Conservation (phyloP, 2,113 vertebrate species). For the Ranitomeya variabilis region DNA sequence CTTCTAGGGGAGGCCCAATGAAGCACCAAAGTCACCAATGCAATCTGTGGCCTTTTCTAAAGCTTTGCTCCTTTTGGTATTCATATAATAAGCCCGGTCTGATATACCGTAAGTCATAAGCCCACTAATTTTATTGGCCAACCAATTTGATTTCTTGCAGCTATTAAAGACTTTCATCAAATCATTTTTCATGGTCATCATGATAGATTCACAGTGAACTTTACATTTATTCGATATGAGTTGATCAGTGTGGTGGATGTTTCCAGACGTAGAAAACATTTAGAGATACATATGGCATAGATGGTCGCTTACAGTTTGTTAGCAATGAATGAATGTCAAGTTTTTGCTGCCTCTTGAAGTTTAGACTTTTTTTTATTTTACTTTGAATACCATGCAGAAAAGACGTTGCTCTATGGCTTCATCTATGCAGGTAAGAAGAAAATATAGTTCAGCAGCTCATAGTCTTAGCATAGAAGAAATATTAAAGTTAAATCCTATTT, state of each 20-base stretch:
- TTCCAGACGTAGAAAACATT: not conserved
- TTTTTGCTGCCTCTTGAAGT: slow-evolving; percentile 56
- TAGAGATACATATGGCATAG: not conserved
- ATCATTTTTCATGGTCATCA: not conserved
- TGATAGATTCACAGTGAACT: not conserved
- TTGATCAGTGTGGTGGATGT: not conserved
- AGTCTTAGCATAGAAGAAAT: not conserved
- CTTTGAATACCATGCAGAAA: slow-evolving; percentile 69
- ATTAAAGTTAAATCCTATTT: not conserved
- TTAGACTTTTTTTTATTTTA: slow-evolving; percentile 61
- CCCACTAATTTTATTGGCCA: too few species aligned
- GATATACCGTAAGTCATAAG: too few species aligned
- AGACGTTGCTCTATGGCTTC: slow-evolving; percentile 68
- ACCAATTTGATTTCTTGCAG: not conserved
- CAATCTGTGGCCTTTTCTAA: too few species aligned
- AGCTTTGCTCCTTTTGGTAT: too few species aligned
- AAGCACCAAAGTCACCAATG: too few species aligned
- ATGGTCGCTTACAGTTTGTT: not conserved
- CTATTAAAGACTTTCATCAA: not conserved
- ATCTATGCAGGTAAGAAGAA: slow-evolving; percentile 76
- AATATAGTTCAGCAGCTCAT: slow-evolving; percentile 36
- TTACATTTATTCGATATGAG: not conserved
- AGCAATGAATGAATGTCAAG: not conserved
- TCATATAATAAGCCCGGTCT: too few species aligned
- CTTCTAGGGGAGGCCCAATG: too few species aligned